Base-by-base conservation (phyloP, 2,113 vertebrate genomes). In the Scartelaos histophorus region DNA sequence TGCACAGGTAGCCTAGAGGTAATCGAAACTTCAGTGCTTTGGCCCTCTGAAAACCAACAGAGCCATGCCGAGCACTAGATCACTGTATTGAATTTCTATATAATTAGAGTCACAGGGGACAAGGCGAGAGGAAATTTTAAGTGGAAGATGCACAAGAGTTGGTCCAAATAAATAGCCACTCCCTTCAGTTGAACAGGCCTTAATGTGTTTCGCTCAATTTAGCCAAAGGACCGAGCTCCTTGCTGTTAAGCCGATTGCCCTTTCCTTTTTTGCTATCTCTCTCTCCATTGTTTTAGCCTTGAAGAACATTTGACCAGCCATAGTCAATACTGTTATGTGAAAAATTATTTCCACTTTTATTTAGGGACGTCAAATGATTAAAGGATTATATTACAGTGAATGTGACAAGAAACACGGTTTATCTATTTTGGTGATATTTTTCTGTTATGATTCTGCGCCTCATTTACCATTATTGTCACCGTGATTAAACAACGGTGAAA, bases 191-290 rank as follows among this genome's bases (percentile, higher is more conserved):
- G 82, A 89, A 86, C 85, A 89, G 87, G 82, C 80, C 82, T 78
- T 87, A 90, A 91, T 91, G 88, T 70, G 66, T 89, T 92, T 86
- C 82, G 88, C 87, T 92, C 87, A 86, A 88, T 90, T 89, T 87
- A 76, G 80, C 90, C 82, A 78, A 84, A 86, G 83, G 87, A 91
- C 79, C 85, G 85, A 82, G 79, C 76, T 81, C 76, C 56, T 85
- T 82, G 80, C 87, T 78, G 80, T 85, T 87, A 80, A 78, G 83
- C 76, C 73, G 82, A 84, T 86, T 83, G 85, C 78, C 83, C 76
- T 87, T 91, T 90, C 87, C 87, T 82, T 79, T 89, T 84, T 80
- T 54, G 64, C 70, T 79, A 86, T 90, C 79, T 82, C 86, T 82
- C 86, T 89, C 85, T 82, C 38, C 68, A 47, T 87, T 84, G 83